phyloP scores from a whole-genome alignment of 2,797 vertebrate genomes.

The Furcifer pardalis region DNA sequence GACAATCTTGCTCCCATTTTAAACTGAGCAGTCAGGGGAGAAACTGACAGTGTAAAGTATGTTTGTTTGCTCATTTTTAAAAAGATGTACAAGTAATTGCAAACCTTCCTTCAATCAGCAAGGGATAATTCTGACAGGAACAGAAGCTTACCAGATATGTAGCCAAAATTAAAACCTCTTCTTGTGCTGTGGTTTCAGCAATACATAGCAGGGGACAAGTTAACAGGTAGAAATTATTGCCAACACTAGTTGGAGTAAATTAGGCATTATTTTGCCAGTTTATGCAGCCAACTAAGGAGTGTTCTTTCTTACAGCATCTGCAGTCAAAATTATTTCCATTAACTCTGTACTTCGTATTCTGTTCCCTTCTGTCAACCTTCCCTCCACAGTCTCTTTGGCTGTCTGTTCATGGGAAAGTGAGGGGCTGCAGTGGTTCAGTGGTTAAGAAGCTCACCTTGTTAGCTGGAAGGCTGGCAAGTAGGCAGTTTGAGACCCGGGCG shows the following conservation, averaged over 20 bases:
- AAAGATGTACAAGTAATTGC: no score
- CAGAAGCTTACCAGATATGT: background rate
- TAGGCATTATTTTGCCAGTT: background rate
- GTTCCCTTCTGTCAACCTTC: background rate
- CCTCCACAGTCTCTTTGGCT: background rate
- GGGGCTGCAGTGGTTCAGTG: no score
- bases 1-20: no score
- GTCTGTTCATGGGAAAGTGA: background rate
- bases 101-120: background rate
- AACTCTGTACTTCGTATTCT: slow-evolving; percentile 30
- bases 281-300: background rate
- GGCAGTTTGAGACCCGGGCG: no score
- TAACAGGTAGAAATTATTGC: background rate
- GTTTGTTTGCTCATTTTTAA: no score
- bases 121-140: no score
- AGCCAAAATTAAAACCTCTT: background rate
- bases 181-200: slow-evolving; percentile 9
- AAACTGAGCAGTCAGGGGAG: background rate
- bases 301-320: slow-evolving; percentile 24
- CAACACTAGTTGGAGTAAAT: slow-evolving; percentile 15
- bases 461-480: no score
- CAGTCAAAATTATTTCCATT: slow-evolving; percentile 41
- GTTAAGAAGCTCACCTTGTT: no score
- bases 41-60: background rate
- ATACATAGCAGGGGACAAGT: slow-evolving; percentile 1